A percentile compares a stretch with the other conserved stretches of the same genome.
Evolutionary conservation across 1,140 invertebrate species (phyloP).

Genomic region (Anagrus nilaparvatae): DNA sequence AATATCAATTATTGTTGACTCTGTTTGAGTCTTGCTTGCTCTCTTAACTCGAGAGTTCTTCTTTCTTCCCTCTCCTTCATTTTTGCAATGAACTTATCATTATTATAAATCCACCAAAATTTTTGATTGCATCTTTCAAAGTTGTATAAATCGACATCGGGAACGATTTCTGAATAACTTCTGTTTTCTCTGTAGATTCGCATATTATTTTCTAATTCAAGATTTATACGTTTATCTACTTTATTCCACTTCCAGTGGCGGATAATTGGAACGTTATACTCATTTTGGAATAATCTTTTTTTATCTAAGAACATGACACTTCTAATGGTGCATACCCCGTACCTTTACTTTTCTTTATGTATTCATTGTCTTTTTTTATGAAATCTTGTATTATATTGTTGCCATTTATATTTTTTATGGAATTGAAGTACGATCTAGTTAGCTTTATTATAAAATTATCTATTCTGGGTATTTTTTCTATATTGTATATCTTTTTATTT

Average conservation of each 20-base stretch:
- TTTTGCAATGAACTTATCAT: too few species aligned
- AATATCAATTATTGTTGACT: too few species aligned
- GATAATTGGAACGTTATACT: slow-evolving; percentile 4
- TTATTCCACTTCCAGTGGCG: too few species aligned
- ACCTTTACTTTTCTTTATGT: neutral
- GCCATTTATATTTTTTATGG: neutral
- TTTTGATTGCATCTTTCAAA: neutral
- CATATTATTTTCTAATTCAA: neutral
- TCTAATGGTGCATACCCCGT: neutral
- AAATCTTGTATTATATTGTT: slow-evolving; percentile 1
- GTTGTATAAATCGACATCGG: neutral
- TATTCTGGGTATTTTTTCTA: slow-evolving; percentile 14
- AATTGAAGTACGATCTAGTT: neutral
- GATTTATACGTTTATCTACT: neutral
- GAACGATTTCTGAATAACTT: neutral
- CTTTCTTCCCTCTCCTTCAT: too few species aligned
- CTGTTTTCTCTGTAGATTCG: neutral
- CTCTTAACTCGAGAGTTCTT: too few species aligned
- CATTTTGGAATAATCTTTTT: neutral
- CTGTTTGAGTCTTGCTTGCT: too few species aligned
- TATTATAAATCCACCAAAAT: neutral
- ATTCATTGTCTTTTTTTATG: neutral
- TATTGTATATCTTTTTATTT: slow-evolving; percentile 13
- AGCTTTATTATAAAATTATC: slow-evolving; percentile 15
- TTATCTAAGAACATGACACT: neutral